These are phyloP conservation scores for Tillus elongatus DNA, from an alignment of 2,888 invertebrate genomes.

Conservation along the genomic window DNA sequence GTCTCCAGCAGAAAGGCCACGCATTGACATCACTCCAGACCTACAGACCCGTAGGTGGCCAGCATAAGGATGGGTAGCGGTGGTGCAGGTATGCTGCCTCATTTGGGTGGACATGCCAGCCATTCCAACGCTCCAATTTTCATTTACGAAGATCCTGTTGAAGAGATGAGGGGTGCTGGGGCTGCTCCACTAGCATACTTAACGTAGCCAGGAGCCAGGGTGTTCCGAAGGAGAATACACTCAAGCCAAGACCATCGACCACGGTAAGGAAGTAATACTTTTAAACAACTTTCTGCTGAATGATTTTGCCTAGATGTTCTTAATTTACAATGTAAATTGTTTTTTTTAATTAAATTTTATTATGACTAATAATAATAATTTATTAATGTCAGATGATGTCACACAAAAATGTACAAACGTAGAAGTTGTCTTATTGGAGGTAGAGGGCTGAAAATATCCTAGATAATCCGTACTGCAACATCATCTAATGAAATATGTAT, in stretches of 20 bases:
- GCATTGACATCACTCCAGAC: constrained; percentile 68
- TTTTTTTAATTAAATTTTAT: too few relatives aligned
- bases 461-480: too few relatives aligned
- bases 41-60: constrained; percentile 51
- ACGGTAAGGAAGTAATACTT: too few relatives aligned
- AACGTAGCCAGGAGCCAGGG: constrained; percentile 48
- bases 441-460: too few relatives aligned
- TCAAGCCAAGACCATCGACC: constrained; percentile 64
- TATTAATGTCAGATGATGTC: too few relatives aligned
- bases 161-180: constrained; percentile 33
- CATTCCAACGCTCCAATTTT: constrained; percentile 33
- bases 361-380: too few relatives aligned
- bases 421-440: too few relatives aligned
- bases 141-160: constrained; percentile 39
- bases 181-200: constrained; percentile 46
- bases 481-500: too few relatives aligned
- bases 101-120: constrained; percentile 21
- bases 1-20: constrained; percentile 59
- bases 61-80: constrained; percentile 44
- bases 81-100: constrained; percentile 31
- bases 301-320: too few relatives aligned
- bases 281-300: too few relatives aligned
- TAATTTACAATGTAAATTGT: too few relatives aligned
- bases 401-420: too few relatives aligned
- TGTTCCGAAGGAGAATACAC: constrained; percentile 57